Evolutionary conservation across 2,797 vertebrate genomes (phyloP).

Genomic region (Rhabdophis nuchalis): DNA sequence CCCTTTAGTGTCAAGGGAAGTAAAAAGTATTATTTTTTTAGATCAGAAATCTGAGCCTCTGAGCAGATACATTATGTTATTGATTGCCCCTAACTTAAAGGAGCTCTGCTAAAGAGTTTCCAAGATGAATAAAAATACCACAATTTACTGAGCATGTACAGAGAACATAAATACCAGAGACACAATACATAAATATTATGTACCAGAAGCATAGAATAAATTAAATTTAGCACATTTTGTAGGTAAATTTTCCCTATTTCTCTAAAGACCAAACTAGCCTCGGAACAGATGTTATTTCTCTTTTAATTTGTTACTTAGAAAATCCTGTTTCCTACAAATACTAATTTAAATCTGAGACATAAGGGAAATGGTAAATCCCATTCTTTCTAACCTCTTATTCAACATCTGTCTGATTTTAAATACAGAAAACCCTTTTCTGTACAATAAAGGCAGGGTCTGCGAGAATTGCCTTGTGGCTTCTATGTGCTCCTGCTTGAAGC

Average conservation of each 20-base stretch:
- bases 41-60: background rate
- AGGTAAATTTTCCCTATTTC: background rate
- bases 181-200: background rate
- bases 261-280: background rate
- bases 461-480: background rate
- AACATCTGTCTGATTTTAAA: background rate
- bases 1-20: background rate
- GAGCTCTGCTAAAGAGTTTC: background rate
- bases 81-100: background rate
- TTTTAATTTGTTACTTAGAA: background rate
- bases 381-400: background rate
- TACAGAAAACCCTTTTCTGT: background rate
- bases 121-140: background rate
- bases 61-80: background rate
- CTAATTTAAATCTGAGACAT: background rate
- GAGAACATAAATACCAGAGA: background rate
- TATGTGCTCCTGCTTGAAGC: background rate
- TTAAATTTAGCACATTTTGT: background rate
- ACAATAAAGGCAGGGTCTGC: background rate
- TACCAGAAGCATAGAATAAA: background rate
- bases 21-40: background rate
- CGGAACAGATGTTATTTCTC: background rate
- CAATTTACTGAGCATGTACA: background rate
- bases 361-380: background rate
- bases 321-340: background rate